Base-by-base conservation (phyloP, 2,888 invertebrate genomes). In the Adelphocoris suturalis region DNA sequence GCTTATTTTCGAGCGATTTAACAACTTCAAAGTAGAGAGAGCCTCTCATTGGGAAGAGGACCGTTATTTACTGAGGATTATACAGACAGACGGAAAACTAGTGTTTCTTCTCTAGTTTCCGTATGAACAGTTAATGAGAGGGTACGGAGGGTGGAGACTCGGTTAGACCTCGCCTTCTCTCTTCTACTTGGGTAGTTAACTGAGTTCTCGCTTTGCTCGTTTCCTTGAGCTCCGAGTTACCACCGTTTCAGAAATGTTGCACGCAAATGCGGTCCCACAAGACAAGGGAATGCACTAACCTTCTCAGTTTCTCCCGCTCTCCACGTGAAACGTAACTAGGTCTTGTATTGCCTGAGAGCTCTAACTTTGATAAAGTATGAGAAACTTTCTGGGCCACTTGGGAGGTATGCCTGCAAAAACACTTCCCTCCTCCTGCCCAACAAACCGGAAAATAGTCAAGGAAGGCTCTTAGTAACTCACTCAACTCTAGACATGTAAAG, bases 271-370 rank as follows among this genome's bases (percentile, higher is more conserved):
- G 68, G 68, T 23, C 68, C 68, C 68, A 12, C 23, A 23, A 68
- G 68, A 68, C 68, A 68, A 68, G 68, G 19, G 68, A 68, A 23
- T 68, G 68, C 68, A 68, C 68, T 68, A 68, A 68, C 68, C 68
- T 68, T 11, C 68, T 68, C 23, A 27, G 23, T 19, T 61, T 13
- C 68, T 68, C 68, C 16, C 14, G 57, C 16, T 57, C 57, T 12
- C 57, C 16, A 57, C 57, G n/a, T 14, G n/a, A 57, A 9, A 27
- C 68, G 68, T 68, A 68, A 68, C 68, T 68, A 12, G 27, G 23
- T 27, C 68, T 27, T 68, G 68, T 68, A 68, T 27, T 52, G 16
- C 52, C 52, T 13, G 52, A 52, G 52, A 19, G 68, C 27, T 23
- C 61, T 61, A 61, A 61, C 61, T 61, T 61, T 61, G 61, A 61